Percentiles rank a stretch among this genome's conserved stretches.
Evolutionary conservation across 2,888 invertebrate genomes (phyloP).

Genomic region (Mythimna loreyi): DNA sequence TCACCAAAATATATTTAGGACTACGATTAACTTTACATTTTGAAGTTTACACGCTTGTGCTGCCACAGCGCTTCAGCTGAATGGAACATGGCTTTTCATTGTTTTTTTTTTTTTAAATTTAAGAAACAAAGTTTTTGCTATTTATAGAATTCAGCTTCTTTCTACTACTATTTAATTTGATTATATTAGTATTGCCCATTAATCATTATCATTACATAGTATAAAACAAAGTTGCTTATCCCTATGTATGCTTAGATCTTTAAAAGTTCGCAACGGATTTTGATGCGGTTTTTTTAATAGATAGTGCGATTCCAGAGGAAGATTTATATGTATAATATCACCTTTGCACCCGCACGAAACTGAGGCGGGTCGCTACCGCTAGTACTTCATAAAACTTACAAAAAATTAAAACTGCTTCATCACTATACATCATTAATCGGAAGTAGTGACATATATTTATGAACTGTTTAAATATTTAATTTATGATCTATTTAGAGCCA

Average conservation of each 20-base stretch:
- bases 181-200: too few species aligned
- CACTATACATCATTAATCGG: not conserved
- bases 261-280: too few species aligned
- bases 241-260: too few species aligned
- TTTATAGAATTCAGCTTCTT: not conserved
- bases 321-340: too few species aligned
- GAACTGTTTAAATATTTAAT: not conserved
- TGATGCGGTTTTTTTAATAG: too few species aligned
- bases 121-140: not conserved
- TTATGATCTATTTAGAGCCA: not conserved
- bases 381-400: too few species aligned
- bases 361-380: too few species aligned
- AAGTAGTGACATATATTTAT: slow-evolving; percentile 7
- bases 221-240: too few species aligned
- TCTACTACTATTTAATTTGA: too few species aligned
- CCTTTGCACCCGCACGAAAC: too few species aligned
- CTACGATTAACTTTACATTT: not conserved
- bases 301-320: too few species aligned
- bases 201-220: too few species aligned
- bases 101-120: not conserved
- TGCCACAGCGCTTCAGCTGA: slow-evolving; percentile 1
- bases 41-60: not conserved
- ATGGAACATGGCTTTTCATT: not conserved
- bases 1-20: slow-evolving; percentile 11
- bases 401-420: not conserved